A percentile compares a stretch with the other conserved stretches of the same genome.
These are phyloP conservation scores for Erpornis zantholeuca DNA, from an alignment of 2,113 vertebrate genomes.

Conservation along the genomic window DNA sequence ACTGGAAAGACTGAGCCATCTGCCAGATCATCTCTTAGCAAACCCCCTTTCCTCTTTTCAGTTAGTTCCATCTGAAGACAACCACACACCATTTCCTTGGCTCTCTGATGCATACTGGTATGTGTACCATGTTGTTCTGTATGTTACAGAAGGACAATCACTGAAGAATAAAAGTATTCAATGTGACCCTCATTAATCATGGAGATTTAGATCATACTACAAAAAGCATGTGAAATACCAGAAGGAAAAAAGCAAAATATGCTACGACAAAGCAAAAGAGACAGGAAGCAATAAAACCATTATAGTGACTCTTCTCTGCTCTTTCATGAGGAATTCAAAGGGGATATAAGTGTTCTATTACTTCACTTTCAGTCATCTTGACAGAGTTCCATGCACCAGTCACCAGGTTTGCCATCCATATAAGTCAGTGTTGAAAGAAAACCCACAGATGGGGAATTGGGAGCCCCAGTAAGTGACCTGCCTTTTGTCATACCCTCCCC, in stretches of 20 bases:
- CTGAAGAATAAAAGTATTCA: neutral
- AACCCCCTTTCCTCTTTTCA: neutral
- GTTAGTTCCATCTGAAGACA: neutral
- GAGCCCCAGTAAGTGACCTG: neutral
- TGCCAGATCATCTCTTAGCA: neutral
- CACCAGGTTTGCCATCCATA: neutral
- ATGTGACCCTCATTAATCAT: neutral
- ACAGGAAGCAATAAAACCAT: neutral
- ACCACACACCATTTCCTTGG: neutral
- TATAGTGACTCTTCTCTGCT: neutral
- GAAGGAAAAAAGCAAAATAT: neutral
- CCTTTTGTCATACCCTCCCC: neutral
- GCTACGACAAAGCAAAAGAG: neutral
- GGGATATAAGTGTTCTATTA: neutral
- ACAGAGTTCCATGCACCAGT: neutral
- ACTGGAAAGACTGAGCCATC: neutral
- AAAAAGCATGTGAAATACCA: neutral
- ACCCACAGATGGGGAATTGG: neutral
- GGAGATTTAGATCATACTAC: neutral
- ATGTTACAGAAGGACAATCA: neutral
- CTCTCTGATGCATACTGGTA: neutral
- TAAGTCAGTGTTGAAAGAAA: neutral
- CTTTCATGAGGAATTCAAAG: neutral
- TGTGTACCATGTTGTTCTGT: neutral
- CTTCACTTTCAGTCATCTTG: neutral